Conservation (phyloP, 2,888 invertebrate species). For the Scaeva pyrastri region DNA sequence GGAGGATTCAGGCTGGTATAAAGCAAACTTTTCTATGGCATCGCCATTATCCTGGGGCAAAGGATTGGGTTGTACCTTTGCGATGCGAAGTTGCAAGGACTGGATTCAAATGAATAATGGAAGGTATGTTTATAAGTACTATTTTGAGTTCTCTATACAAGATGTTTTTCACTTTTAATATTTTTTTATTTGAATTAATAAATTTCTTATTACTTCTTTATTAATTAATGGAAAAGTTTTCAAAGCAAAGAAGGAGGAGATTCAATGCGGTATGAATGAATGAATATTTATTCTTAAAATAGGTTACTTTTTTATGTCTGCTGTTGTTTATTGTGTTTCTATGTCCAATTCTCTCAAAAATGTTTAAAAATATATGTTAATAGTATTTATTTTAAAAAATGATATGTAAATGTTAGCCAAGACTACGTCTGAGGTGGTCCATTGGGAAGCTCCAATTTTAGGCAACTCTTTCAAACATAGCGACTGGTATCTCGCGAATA, state of each 20-base stretch:
- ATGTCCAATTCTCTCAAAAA: background rate
- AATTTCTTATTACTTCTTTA: conserved; percentile 11
- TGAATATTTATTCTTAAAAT: background rate
- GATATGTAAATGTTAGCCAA: too few species aligned
- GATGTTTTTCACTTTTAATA: background rate
- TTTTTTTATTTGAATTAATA: background rate
- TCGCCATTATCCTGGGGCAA: conserved; percentile 95
- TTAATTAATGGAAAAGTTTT: conserved; percentile 47
- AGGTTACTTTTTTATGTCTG: background rate
- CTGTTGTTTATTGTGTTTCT: background rate
- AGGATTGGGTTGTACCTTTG: conserved; percentile 96
- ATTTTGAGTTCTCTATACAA: background rate
- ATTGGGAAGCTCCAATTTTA: too few species aligned
- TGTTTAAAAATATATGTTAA: too few species aligned
- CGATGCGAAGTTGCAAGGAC: conserved; percentile 96
- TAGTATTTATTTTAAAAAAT: too few species aligned
- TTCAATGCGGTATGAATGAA: background rate
- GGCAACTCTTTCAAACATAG: too few species aligned
- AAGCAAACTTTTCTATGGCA: conserved; percentile 94
- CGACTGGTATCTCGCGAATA: too few species aligned
- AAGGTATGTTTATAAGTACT: conserved; percentile 84
- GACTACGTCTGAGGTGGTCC: too few species aligned
- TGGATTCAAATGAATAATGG: conserved; percentile 94
- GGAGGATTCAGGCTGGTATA: conserved; percentile 99
- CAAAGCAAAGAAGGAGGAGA: conserved; percentile 34